These are phyloP conservation scores for Pelodytes ibericus DNA, from an alignment of 2,797 vertebrate species.

Conservation along the genomic window DNA sequence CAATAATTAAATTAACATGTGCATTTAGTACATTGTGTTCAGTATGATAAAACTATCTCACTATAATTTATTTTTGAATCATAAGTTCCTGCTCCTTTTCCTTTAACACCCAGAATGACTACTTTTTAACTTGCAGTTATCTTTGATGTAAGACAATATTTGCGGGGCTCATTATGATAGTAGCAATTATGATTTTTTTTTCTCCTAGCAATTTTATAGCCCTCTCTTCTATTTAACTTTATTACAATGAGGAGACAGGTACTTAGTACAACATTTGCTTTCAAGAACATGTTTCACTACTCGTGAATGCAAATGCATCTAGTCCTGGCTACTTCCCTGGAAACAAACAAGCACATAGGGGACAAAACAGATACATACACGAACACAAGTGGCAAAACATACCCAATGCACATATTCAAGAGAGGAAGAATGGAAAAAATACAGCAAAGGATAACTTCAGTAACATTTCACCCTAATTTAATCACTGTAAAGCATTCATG, in stretches of 20 bases:
- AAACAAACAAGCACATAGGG: not conserved
- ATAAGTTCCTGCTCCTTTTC: not conserved
- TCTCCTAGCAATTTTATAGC: conserved; percentile 15
- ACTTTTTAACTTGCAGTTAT: conserved; percentile 23
- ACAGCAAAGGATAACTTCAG: too few species aligned
- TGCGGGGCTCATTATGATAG: conserved; percentile 38
- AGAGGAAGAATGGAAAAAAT: too few species aligned
- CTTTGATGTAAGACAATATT: conserved; percentile 41
- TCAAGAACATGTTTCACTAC: not conserved
- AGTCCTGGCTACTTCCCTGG: not conserved
- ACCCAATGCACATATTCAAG: too few species aligned
- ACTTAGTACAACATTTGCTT: conserved; percentile 42
- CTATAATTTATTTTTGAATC: not conserved
- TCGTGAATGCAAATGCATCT: conserved; percentile 14
- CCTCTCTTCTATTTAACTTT: conserved; percentile 20
- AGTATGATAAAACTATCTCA: not conserved
- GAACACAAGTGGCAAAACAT: not conserved
- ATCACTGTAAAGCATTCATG: too few species aligned
- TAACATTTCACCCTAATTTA: too few species aligned
- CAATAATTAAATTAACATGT: not conserved
- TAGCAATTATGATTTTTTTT: conserved; percentile 41
- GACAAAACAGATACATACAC: not conserved
- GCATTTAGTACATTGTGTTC: not conserved
- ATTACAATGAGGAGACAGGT: conserved; percentile 26
- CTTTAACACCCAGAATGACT: conserved; percentile 19